These are phyloP conservation scores for Bombyx mandarina DNA, from an alignment of 1,140 invertebrate genomes.

Conservation along the genomic window DNA sequence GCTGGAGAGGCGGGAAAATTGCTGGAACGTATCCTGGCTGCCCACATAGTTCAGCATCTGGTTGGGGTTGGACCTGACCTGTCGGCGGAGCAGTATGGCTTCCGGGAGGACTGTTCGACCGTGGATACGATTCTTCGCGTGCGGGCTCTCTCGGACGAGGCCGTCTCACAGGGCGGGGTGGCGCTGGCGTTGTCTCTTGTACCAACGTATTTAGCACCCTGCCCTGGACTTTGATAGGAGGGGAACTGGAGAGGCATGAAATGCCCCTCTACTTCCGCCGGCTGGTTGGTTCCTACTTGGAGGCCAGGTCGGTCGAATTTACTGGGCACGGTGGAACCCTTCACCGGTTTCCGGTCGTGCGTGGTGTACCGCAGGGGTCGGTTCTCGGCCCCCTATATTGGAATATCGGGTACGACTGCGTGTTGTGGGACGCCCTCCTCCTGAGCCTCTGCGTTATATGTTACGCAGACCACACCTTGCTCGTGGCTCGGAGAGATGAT, in stretches of 20 bases:
- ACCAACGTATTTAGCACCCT: conserved; percentile 8
- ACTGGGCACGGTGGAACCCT: not conserved
- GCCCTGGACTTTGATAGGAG: conserved; percentile 5
- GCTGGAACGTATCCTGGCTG: too few relatives aligned
- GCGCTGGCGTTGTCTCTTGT: not conserved
- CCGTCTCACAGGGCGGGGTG: not conserved
- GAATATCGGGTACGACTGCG: conserved; percentile 2
- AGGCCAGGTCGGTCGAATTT: not conserved
- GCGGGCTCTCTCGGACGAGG: too few relatives aligned
- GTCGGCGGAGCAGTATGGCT: too few relatives aligned
- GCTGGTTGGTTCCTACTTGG: conserved; percentile 5
- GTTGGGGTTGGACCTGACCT: too few relatives aligned
- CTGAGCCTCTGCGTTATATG: not conserved
- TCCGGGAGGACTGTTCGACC: too few relatives aligned
- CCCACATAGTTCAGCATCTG: too few relatives aligned
- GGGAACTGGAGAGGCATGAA: conserved; percentile 5
- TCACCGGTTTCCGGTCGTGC: not conserved
- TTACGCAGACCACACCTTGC: not conserved
- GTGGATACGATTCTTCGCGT: too few relatives aligned
- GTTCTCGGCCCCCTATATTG: not conserved
- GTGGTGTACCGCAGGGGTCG: not conserved
- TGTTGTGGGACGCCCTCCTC: not conserved
- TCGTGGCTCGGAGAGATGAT: not conserved
- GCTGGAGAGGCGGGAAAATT: too few relatives aligned
- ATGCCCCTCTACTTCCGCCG: conserved; percentile 11